Evolutionary conservation across 2,888 invertebrate genomes (phyloP).

Genomic region (Graphium colonna): DNA sequence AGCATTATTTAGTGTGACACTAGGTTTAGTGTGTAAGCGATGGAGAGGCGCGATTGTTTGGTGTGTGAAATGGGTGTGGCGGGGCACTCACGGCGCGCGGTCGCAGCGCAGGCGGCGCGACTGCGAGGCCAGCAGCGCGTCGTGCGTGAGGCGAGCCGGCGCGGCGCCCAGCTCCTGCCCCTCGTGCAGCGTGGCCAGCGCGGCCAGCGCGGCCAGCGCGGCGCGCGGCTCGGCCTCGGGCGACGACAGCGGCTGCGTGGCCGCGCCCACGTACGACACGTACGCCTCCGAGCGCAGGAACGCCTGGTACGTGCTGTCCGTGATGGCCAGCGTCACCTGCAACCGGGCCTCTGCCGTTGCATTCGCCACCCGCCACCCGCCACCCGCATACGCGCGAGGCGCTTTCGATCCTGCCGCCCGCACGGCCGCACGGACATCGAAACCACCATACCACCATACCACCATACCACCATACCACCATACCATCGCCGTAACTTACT

Average conservation of each 20-base stretch:
- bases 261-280: slow-evolving; percentile 90
- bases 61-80: too few species aligned
- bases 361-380: too few species aligned
- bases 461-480: too few species aligned
- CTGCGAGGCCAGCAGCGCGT: slow-evolving; percentile 89
- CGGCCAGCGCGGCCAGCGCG: slow-evolving; percentile 54
- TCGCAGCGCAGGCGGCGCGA: slow-evolving; percentile 85
- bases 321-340: slow-evolving; percentile 89
- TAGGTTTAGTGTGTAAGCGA: too few species aligned
- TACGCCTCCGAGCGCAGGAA: slow-evolving; percentile 96
- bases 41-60: too few species aligned
- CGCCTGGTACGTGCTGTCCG: slow-evolving; percentile 93
- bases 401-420: too few species aligned
- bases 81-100: slow-evolving; percentile 65
- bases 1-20: too few species aligned
- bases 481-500: too few species aligned
- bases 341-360: too few species aligned
- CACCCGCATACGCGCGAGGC: too few species aligned
- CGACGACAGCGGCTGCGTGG: slow-evolving; percentile 89
- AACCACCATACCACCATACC: too few species aligned
- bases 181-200: slow-evolving; percentile 91
- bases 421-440: too few species aligned
- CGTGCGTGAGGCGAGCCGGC: slow-evolving; percentile 85
- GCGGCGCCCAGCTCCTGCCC: slow-evolving; percentile 58
- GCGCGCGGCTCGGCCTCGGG: slow-evolving; percentile 67